Percentiles rank a stretch among this genome's conserved stretches.
Conservation (phyloP, 2,888 invertebrate genomes). For the Hololepta plana region DNA sequence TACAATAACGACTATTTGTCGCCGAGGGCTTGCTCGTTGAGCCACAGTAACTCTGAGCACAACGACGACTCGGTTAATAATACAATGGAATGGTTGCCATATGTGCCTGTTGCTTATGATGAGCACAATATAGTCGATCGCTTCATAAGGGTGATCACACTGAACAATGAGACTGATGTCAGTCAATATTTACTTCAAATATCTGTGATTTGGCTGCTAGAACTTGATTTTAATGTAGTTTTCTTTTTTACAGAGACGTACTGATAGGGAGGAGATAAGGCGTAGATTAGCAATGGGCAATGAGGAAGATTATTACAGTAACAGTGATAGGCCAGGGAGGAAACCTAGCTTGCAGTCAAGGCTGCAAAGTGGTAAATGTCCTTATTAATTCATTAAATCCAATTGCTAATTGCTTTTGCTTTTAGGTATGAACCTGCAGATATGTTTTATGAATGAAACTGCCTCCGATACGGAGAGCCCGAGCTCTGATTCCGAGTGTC, state of each 20-base stretch:
- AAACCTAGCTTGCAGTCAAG: slow-evolving; percentile 79
- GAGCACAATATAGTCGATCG: slow-evolving; percentile 36
- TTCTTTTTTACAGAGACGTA: slow-evolving; percentile 50
- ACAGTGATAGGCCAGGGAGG: slow-evolving; percentile 53
- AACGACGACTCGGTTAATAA: slow-evolving; percentile 25
- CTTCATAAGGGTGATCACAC: slow-evolving; percentile 34
- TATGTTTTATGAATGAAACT: slow-evolving; percentile 91
- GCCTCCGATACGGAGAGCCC: slow-evolving; percentile 70
- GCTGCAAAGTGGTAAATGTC: slow-evolving; percentile 58
- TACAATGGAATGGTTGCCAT: slow-evolving; percentile 27
- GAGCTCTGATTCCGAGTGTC: slow-evolving; percentile 49
- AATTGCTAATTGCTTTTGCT: slow-evolving; percentile 13
- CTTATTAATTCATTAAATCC: slow-evolving; percentile 7
- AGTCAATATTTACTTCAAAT: neutral
- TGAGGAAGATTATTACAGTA: slow-evolving; percentile 52
- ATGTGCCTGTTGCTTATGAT: slow-evolving; percentile 26
- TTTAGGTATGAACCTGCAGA: slow-evolving; percentile 80
- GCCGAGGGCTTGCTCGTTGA: slow-evolving; percentile 37
- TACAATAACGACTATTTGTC: slow-evolving; percentile 30
- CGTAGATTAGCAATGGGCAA: slow-evolving; percentile 72
- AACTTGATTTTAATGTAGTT: neutral
- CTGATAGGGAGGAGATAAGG: slow-evolving; percentile 85
- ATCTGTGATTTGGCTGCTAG: neutral
- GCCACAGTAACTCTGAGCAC: too few species aligned
- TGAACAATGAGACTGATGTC: slow-evolving; percentile 26